Evolutionary conservation across 2,888 invertebrate species (phyloP), one percentile per base, ranked within the genome.

Genomic region (Barypeithes pellucidus): DNA sequence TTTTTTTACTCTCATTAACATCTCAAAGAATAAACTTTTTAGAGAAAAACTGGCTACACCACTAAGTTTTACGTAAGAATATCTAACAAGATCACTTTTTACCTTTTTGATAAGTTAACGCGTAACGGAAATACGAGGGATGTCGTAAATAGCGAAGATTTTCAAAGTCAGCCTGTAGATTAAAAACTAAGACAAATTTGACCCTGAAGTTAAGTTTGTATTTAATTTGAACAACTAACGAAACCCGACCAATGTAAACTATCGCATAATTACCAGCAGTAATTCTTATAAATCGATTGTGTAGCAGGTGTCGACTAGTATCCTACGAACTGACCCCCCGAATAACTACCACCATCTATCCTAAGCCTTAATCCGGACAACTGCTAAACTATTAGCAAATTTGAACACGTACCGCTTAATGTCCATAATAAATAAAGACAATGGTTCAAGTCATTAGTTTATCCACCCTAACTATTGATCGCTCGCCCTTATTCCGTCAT

Each of bases 381-480:
- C 62, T 67, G 60, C 70, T 67, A 66, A 74, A 71, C 76, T 76
- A 75, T 73, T 78, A 77, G 69, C 70, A 67, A 79, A 73, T 78
- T 79, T 69, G 76, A 76, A 77, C 78, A 77, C 78, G 79, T 77
- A 76, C 72, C 69, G 69, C 70, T 63, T 78, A 79, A 78, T 75
- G 76, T 75, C 76, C 75, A 72, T 73, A 76, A 77, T 78, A 79
- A 79, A 79, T 79, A 79, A 78, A 75, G 77, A 77, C 77, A 77
- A 77, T 73, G 75, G 79, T 67, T 63, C 75, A 69, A 67, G 73
- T 79, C 78, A 79, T 78, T 78, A 79, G 77, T 79, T 77, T 77
- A 75, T 74, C 75, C 75, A 69, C 65, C 66, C 45, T 24, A 63
- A 63, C 67, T 72, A 68, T 68, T 59, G 73, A 73, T 73, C 68